phyloP scores from a whole-genome alignment of 2,113 vertebrate genomes.

The Odobenus rosmarus region DNA sequence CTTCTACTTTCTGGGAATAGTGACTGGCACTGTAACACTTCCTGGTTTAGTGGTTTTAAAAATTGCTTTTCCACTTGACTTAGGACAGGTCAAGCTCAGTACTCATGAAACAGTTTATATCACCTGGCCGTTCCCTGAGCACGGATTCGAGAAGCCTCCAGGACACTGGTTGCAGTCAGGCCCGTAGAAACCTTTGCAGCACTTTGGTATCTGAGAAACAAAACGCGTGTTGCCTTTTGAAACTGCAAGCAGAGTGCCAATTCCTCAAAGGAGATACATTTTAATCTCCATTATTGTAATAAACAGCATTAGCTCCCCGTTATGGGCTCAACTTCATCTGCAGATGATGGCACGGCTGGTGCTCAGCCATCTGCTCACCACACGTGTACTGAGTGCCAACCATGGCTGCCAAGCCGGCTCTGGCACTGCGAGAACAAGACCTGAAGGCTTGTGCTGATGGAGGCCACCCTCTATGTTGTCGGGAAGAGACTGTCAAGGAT shows the following conservation, averaged over 20 bases:
- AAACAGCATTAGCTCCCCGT: neutral
- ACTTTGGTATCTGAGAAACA: constrained; percentile 87
- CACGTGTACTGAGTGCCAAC: neutral
- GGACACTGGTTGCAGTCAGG: constrained; percentile 91
- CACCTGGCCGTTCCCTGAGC: constrained; percentile 93
- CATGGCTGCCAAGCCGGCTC: accelerated
- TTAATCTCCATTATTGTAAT: no score
- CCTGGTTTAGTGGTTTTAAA: neutral
- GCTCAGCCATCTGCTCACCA: neutral
- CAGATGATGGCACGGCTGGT: accelerated
- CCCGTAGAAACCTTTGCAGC: constrained; percentile 95
- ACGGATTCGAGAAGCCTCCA: constrained; percentile 90
- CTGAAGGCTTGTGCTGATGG: accelerated
- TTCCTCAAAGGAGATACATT: neutral
- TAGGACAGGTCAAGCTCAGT: neutral
- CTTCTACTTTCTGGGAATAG: neutral
- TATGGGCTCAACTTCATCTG: neutral
- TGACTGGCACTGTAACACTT: neutral
- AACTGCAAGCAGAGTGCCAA: neutral
- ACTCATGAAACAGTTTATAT: accelerated
- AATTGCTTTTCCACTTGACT: neutral
- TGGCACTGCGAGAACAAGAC: accelerated
- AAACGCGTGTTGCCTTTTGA: neutral
- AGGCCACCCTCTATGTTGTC: neutral
- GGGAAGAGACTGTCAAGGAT: neutral